These are phyloP conservation scores for Tetramorium alpestre DNA, from an alignment of 1,140 invertebrate species.

Conservation along the genomic window DNA sequence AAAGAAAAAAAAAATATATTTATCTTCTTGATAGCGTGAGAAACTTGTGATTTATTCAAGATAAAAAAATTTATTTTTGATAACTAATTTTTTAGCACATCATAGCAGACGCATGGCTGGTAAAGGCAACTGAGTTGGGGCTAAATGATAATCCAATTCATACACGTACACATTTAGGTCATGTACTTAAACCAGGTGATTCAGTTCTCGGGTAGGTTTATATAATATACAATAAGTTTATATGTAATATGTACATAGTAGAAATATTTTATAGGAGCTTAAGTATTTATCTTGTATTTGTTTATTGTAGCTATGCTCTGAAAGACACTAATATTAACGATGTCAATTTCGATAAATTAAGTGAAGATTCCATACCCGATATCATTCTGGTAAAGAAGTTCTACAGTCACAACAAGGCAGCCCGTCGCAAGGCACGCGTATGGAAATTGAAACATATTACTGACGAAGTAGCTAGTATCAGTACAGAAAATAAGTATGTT, in stretches of 20 bases:
- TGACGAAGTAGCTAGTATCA: conserved; percentile 89
- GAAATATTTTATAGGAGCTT: not conserved
- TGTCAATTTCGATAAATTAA: conserved; percentile 93
- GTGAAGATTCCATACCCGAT: conserved; percentile 92
- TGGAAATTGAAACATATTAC: conserved; percentile 97
- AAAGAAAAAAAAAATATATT: not conserved
- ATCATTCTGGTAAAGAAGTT: conserved; percentile 97
- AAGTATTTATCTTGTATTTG: conserved; percentile 10
- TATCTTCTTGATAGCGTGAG: not conserved
- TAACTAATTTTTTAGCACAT: conserved; percentile 89
- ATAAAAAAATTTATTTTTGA: not conserved
- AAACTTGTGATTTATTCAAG: not conserved
- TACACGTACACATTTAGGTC: conserved; percentile 96
- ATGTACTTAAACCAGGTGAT: conserved; percentile 97
- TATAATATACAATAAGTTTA: not conserved
- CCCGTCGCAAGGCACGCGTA: conserved; percentile 90
- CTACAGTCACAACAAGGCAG: conserved; percentile 90
- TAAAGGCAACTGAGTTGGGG: conserved; percentile 95
- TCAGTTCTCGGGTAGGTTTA: conserved; percentile 92
- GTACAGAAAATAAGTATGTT: conserved; percentile 90
- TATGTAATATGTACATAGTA: conserved; percentile 2
- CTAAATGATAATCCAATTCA: conserved; percentile 93
- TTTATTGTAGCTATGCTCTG: conserved; percentile 92
- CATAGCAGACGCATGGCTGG: conserved; percentile 97
- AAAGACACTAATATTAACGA: conserved; percentile 97